A percentile compares a stretch with the other conserved stretches of the same genome.
These are phyloP conservation scores for Periophthalmus magnuspinnatus DNA, from an alignment of 2,797 vertebrate species.

Conservation along the genomic window DNA sequence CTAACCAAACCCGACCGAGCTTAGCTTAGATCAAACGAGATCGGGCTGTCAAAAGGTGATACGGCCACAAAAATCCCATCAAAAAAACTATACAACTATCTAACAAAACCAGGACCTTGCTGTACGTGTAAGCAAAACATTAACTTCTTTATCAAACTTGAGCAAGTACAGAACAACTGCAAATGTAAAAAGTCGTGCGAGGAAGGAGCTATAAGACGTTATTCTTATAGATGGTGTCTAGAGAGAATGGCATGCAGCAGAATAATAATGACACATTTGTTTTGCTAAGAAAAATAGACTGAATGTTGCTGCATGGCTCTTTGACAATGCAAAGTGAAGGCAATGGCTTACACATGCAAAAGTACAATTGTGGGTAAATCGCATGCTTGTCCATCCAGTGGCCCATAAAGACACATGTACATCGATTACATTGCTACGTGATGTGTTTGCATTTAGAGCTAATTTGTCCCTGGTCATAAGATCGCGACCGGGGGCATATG, in stretches of 20 bases:
- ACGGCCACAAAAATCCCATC: background rate
- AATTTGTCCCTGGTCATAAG: slow-evolving; percentile 21
- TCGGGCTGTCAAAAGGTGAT: background rate
- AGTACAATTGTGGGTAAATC: background rate
- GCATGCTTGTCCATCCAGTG: background rate
- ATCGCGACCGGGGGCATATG: slow-evolving; percentile 14
- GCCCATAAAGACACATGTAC: background rate
- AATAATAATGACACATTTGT: slow-evolving; percentile 16
- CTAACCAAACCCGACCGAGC: background rate
- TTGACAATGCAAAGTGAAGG: background rate
- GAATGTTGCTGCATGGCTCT: background rate
- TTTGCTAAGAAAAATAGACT: slow-evolving; percentile 5
- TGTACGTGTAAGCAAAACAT: too few relatives aligned
- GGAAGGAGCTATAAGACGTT: background rate
- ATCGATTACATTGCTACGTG: background rate
- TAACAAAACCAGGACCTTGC: too few relatives aligned
- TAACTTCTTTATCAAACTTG: too few relatives aligned
- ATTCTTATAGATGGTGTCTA: slow-evolving; percentile 11
- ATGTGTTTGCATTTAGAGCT: slow-evolving; percentile 10
- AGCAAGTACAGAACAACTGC: too few relatives aligned
- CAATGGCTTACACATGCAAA: slow-evolving; percentile 6
- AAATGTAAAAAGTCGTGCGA: too few relatives aligned
- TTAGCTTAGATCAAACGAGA: background rate
- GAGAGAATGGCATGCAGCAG: slow-evolving; percentile 9
- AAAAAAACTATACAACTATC: background rate